Percentiles rank a stretch among this genome's conserved stretches.
Conservation (phyloP, 2,797 vertebrate genomes). For the Danio kyathit region DNA sequence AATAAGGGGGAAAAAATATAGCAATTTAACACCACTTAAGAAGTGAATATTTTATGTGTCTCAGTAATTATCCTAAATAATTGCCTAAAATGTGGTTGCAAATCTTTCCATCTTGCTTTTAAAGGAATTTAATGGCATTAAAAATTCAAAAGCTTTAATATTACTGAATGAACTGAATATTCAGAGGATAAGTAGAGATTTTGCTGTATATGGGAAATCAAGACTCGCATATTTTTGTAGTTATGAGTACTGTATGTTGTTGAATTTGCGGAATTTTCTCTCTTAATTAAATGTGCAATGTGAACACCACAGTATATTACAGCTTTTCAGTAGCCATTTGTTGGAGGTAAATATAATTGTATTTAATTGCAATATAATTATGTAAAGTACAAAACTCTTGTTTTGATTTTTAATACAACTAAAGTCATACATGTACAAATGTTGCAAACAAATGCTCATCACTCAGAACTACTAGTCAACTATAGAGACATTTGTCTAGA, state of each 20-base stretch:
- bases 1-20: neutral
- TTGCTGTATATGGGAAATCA: neutral
- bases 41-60: constrained; percentile 7
- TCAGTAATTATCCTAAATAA: neutral
- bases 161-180: neutral
- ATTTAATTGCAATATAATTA: neutral
- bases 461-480: too few relatives aligned
- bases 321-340: neutral
- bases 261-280: neutral
- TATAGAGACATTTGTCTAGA: too few relatives aligned
- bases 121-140: neutral
- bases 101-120: neutral
- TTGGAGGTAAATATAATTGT: too few relatives aligned
- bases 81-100: neutral
- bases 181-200: neutral
- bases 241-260: neutral
- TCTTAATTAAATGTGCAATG: neutral
- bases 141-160: neutral
- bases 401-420: neutral
- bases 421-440: neutral
- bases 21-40: neutral
- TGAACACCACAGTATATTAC: neutral
- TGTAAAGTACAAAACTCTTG: neutral
- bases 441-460: neutral
- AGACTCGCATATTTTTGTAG: neutral